Percentiles rank a stretch among this genome's conserved stretches.
These are phyloP conservation scores for Mus musculus DNA, from an alignment of 2,113 vertebrate genomes.

Conservation along the genomic window GRCm39 chr2:48235501-48236000, in stretches of 20 bases:
- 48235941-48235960: slow-evolving; percentile 92
- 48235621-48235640: not conserved
- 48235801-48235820: slow-evolving; percentile 92
- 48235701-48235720: slow-evolving; percentile 96
- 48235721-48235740: slow-evolving; percentile 95
- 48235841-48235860: slow-evolving; percentile 94
- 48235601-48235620: not conserved
- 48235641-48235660: not conserved
- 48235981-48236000: slow-evolving; percentile 93
- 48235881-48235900: slow-evolving; percentile 95
- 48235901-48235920: slow-evolving; percentile 91
- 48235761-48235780: slow-evolving; percentile 92
- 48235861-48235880: slow-evolving; percentile 94
- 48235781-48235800: slow-evolving; percentile 91
- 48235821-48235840: slow-evolving; percentile 94
- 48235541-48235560: not conserved
- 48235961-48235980: slow-evolving; percentile 95
- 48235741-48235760: slow-evolving; percentile 93
- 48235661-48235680: not conserved
- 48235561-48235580: not conserved
- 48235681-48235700: slow-evolving; percentile 91
- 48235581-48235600: not conserved
- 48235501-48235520: not conserved
- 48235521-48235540: not conserved
- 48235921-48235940: slow-evolving; percentile 92